Evolutionary conservation across 2,888 invertebrate genomes (phyloP).

Genomic region (Bruchidius siliquastri): DNA sequence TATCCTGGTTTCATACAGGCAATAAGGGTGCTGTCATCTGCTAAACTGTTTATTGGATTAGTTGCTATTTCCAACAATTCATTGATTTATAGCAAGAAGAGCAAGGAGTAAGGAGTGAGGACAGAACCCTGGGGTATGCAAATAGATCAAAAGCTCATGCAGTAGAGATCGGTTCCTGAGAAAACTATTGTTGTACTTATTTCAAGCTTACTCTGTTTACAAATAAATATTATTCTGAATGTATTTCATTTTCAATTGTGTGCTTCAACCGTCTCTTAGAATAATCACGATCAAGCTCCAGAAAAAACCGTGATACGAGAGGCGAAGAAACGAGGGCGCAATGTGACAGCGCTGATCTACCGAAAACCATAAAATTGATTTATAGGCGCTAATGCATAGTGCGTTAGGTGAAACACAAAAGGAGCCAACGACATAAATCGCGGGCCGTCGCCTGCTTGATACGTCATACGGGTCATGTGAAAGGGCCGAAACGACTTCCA

Average conservation of each 20-base stretch:
- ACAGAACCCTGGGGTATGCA: too few relatives aligned
- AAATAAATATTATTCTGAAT: background rate
- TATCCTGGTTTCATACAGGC: too few relatives aligned
- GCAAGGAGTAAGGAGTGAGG: too few relatives aligned
- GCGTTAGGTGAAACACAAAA: constrained; percentile 49
- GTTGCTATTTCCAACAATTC: too few relatives aligned
- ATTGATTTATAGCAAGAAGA: too few relatives aligned
- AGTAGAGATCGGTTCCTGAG: too few relatives aligned
- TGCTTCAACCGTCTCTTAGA: background rate
- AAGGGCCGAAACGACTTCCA: constrained; percentile 10
- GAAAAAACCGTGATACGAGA: background rate
- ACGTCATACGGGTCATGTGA: constrained; percentile 33
- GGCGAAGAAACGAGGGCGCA: background rate
- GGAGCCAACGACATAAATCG: constrained; percentile 48
- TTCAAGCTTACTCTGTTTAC: too few relatives aligned
- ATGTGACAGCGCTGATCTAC: background rate
- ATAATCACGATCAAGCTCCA: background rate
- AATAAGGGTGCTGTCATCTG: too few relatives aligned
- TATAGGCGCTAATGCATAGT: constrained; percentile 48
- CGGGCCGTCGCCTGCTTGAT: constrained; percentile 24
- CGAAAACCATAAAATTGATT: constrained; percentile 49
- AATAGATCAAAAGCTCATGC: too few relatives aligned
- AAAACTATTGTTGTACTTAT: too few relatives aligned
- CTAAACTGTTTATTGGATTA: too few relatives aligned
- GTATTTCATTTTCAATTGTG: background rate